Evolutionary conservation across 2,797 vertebrate genomes (phyloP).

Genomic region (Salarias fasciatus): DNA sequence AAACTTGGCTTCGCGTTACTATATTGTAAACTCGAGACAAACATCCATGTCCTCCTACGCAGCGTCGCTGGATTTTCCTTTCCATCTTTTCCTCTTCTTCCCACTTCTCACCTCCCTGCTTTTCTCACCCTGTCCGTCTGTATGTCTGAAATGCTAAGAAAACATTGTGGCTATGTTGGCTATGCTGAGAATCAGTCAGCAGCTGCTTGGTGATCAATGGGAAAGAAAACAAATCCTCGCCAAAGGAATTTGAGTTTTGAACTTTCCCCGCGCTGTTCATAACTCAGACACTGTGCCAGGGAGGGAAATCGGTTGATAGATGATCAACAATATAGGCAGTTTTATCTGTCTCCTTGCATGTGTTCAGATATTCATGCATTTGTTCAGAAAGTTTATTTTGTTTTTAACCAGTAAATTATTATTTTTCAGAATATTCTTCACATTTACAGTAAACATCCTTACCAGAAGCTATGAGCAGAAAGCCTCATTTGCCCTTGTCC

Average conservation of each 20-base stretch:
- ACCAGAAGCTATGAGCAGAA: conserved; percentile 7
- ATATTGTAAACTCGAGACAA: conserved; percentile 1
- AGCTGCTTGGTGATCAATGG: conserved; percentile 79
- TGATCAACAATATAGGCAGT: conserved; percentile 20
- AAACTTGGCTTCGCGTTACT: conserved; percentile 13
- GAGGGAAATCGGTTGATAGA: conserved; percentile 56
- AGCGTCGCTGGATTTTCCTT: conserved; percentile 9
- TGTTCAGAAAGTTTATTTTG: neutral
- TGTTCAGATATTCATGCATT: neutral
- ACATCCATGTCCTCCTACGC: conserved; percentile 15
- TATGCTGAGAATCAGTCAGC: conserved; percentile 79
- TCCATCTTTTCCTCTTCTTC: conserved; percentile 45
- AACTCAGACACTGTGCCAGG: conserved; percentile 42
- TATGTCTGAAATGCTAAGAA: conserved; percentile 76
- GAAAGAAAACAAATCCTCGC: conserved; percentile 81
- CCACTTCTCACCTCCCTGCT: conserved; percentile 53
- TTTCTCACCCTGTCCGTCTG: conserved; percentile 70
- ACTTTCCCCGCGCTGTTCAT: conserved; percentile 57
- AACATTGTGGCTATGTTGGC: conserved; percentile 78
- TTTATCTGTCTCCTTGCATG: neutral
- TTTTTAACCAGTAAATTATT: neutral
- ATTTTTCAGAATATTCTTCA: neutral
- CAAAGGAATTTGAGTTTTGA: conserved; percentile 76
- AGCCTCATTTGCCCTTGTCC: conserved; percentile 44
- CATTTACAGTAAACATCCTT: neutral